A percentile compares a stretch with the other conserved stretches of the same genome.
These are phyloP conservation scores for Stegana nigrithorax DNA, from an alignment of 2,888 invertebrate species.

Conservation along the genomic window DNA sequence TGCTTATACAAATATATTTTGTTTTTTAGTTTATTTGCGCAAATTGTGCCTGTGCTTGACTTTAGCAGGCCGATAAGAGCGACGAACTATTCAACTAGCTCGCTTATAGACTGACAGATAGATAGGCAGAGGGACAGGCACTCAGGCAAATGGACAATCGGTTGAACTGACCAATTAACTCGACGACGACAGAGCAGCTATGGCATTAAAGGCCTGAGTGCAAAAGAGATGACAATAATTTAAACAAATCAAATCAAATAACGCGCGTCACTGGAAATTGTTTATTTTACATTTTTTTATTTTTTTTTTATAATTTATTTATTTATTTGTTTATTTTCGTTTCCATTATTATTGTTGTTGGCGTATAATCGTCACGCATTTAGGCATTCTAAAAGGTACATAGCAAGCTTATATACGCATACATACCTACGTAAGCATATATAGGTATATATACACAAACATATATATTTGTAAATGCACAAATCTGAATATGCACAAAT, in stretches of 20 bases:
- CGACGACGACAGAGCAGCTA: neutral
- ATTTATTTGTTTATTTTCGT: neutral
- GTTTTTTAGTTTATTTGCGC: constrained; percentile 57
- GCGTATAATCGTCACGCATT: neutral
- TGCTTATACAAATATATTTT: constrained; percentile 37
- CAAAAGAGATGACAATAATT: neutral
- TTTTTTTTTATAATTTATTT: constrained; percentile 32
- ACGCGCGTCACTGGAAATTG: constrained; percentile 39
- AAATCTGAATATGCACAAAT: no score
- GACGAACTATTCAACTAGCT: constrained; percentile 4
- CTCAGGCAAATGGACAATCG: constrained; percentile 34
- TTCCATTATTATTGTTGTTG: neutral
- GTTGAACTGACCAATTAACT: constrained; percentile 23
- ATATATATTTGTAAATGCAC: no score
- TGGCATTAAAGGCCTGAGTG: neutral
- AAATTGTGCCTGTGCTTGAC: constrained; percentile 45
- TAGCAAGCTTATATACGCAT: neutral
- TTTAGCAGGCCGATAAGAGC: constrained; percentile 37
- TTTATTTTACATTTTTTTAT: constrained; percentile 13
- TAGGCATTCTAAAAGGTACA: neutral
- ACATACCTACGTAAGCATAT: neutral
- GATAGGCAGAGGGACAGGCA: constrained; percentile 31
- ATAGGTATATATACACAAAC: no score
- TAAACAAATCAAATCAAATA: constrained; percentile 52
- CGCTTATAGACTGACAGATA: constrained; percentile 23